phyloP scores from a whole-genome alignment of 2,888 invertebrate genomes.

The Eurois occulta region DNA sequence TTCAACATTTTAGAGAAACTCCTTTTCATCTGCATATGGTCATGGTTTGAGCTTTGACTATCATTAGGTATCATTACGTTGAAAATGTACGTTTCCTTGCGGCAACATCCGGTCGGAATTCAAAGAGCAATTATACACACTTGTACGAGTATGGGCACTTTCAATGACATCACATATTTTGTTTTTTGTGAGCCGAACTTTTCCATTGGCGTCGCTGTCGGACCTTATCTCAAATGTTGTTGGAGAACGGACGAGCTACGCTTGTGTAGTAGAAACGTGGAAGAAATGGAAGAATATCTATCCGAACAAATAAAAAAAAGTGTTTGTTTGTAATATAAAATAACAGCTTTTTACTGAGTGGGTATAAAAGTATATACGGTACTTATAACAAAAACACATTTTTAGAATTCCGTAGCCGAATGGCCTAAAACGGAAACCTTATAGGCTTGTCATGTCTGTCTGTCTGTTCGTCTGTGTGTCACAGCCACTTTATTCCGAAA shows the following conservation, averaged over 20 bases:
- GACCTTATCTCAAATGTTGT: constrained; percentile 9
- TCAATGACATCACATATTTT: constrained; percentile 24
- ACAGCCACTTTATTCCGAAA: too few relatives aligned
- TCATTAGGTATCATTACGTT: constrained; percentile 42
- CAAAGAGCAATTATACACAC: constrained; percentile 32
- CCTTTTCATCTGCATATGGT: constrained; percentile 37
- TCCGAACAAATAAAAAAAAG: too few relatives aligned
- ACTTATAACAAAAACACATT: too few relatives aligned
- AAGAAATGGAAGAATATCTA: background rate
- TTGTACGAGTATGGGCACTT: constrained; percentile 10
- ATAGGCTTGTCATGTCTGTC: too few relatives aligned
- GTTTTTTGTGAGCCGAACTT: background rate
- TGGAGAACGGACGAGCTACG: background rate
- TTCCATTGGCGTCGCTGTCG: background rate
- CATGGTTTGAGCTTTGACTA: constrained; percentile 37
- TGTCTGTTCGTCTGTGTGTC: too few relatives aligned
- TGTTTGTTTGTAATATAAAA: too few relatives aligned
- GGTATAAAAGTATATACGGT: too few relatives aligned
- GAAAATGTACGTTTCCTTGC: constrained; percentile 43
- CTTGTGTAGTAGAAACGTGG: background rate
- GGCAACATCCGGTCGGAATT: constrained; percentile 24
- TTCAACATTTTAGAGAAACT: constrained; percentile 62
- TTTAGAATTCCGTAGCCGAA: too few relatives aligned
- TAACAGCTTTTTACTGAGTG: too few relatives aligned
- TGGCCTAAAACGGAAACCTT: too few relatives aligned